phyloP scores from a whole-genome alignment of 2,113 vertebrate genomes.

The Lipophrys pholis region DNA sequence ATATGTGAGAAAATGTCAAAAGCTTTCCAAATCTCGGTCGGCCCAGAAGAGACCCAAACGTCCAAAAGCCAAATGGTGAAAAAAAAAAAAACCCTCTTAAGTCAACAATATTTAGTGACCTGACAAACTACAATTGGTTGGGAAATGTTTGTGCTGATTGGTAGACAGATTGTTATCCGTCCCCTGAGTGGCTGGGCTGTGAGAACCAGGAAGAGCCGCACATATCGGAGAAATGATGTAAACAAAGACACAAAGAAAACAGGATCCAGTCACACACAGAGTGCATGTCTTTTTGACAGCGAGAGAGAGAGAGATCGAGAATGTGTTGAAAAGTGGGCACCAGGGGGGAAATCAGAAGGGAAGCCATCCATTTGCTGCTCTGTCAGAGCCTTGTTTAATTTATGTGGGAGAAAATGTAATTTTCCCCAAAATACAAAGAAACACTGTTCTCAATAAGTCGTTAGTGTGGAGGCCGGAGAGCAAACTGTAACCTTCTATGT shows the following conservation, averaged over 20 bases:
- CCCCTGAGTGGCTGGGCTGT: conserved; percentile 51
- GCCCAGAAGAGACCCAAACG: conserved; percentile 8
- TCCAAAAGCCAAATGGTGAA: not conserved
- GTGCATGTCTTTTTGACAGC: not conserved
- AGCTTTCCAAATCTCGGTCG: conserved; percentile 40
- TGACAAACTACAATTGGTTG: conserved; percentile 35
- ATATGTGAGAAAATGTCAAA: conserved; percentile 64
- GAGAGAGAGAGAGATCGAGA: conserved; percentile 3
- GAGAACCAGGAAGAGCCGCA: conserved; percentile 50
- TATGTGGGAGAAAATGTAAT: conserved; percentile 57
- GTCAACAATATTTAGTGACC: conserved; percentile 60
- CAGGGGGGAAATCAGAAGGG: conserved; percentile 56
- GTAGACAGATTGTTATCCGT: conserved; percentile 59
- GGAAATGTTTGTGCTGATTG: conserved; percentile 49
- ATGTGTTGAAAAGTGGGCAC: conserved; percentile 61
- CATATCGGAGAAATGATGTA: conserved; percentile 10
- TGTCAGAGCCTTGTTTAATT: conserved; percentile 56
- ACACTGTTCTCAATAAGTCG: conserved; percentile 33
- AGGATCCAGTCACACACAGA: not conserved
- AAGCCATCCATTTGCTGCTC: conserved; percentile 49
- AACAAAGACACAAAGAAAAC: conserved; percentile 1
- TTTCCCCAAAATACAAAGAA: conserved; percentile 47
- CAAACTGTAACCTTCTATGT: conserved; percentile 11
- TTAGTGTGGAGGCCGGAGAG: conserved; percentile 14
- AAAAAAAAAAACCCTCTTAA: conserved; percentile 26